Evolutionary conservation across 2,113 vertebrate species (phyloP), one percentile per base, ranked within the genome.

Genomic region (Hemiprocne comata): DNA sequence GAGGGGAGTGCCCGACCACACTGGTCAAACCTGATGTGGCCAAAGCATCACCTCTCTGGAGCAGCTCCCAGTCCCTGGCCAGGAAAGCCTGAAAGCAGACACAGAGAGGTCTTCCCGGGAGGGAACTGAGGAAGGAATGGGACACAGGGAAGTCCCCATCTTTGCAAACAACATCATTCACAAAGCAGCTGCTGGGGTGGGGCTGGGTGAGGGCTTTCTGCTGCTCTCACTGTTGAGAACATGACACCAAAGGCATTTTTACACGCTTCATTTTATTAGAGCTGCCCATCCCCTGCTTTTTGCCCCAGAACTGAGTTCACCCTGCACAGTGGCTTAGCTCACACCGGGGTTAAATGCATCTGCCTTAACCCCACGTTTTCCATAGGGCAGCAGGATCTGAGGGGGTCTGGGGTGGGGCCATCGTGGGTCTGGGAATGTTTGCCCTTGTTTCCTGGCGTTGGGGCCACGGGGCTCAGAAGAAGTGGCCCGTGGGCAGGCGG

Each of bases 401-500:
- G 38, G 18, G 18, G 4, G 6, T 4, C 7, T 17, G 74, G 28
- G n/a, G 0, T 0, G 17, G 69, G 64, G 44, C 3, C 10, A 12
- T 1, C 7, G 23, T 7, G 19, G 20, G 26, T 95, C 80, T 67
- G 29, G 83, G 89, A 51, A 85, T 36, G 15, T 21, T 34, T 0
- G 0, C 15, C 51, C 1, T 36, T 18, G 0, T 7, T 31, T 13
- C 34, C 75, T 53, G 48, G 67, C 2, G 0, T 0, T 60, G 48
- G 34, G 16, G 50, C 48, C 0, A 0, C 0, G 20, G 67, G 53
- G 24, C 55, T 98, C 96, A 98, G 73, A 70, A 90, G 77, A 97
- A 97, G 74, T 34, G 92, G 25, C 98, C 98, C 0, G 94, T 97
- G 89, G 99, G 98, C 74, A 99, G 94, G 36, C 98, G 97, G 6